Evolutionary conservation across 2,113 vertebrate genomes (phyloP).

Genomic region (Aplodontia rufa): DNA sequence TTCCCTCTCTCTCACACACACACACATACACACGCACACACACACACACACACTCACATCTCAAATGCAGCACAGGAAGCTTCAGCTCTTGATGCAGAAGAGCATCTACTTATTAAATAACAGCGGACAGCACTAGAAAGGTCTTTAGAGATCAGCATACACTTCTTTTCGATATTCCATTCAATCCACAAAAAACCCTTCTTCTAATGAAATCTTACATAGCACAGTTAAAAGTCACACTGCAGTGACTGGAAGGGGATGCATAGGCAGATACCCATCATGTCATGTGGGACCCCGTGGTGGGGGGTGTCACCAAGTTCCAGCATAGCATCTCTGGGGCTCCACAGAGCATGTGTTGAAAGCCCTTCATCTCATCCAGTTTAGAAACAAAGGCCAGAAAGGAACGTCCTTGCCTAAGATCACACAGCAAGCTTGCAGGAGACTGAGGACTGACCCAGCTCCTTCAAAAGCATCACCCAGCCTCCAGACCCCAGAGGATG

Average conservation of each 20-base stretch:
- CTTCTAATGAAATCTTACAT: background rate
- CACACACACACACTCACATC: background rate
- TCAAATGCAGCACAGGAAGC: background rate
- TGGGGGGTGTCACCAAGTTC: fast-evolving
- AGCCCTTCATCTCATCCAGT: background rate
- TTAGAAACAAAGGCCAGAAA: background rate
- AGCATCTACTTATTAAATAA: background rate
- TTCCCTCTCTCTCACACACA: no score
- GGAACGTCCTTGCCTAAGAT: fast-evolving
- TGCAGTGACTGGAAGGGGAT: fast-evolving
- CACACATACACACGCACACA: background rate
- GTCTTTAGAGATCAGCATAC: background rate
- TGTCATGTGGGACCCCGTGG: no score
- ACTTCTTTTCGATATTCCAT: background rate
- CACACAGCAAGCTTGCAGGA: background rate
- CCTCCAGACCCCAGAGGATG: background rate
- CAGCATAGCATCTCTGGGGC: background rate
- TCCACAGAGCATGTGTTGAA: background rate
- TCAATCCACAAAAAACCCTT: background rate
- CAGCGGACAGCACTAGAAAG: background rate
- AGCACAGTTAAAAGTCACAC: background rate
- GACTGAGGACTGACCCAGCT: fast-evolving
- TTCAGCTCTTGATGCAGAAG: background rate
- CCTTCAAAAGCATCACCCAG: fast-evolving
- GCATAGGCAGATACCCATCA: background rate